Evolutionary conservation across 2,888 invertebrate species (phyloP), one percentile per base, ranked within the genome.

Genomic region (Phrixothrix hirtus): DNA sequence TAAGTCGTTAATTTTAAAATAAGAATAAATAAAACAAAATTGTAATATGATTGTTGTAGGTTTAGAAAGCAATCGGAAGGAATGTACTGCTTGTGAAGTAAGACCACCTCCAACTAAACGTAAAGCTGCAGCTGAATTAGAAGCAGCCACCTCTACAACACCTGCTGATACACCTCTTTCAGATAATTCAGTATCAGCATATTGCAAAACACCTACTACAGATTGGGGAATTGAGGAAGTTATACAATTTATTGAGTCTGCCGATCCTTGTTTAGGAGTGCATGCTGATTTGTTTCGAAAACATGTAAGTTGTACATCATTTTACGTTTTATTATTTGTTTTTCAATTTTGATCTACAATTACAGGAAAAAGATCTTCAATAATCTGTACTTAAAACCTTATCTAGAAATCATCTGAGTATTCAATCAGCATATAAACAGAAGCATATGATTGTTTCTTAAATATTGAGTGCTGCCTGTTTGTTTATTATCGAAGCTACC

Each of bases 161-260:
- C 75, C 75, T 53, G 77, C 71, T 58, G 77, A 73, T 62, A 77
- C 67, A 55, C 81, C 75, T 68, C 44, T 70, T n/a, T 62, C 70
- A 1, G 69, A 70, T 49, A 66, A 69, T 10, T 59, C 68, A 0
- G 57, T 63, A 7, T 65, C 72, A 35, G 68, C 75, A 47, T 71
- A 78, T 13, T 72, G 77, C 37, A 79, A 79, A 47, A 75, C 80
- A 25, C 83, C 83, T 44, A 90, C 92, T 14, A 83, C 83, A 13
- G 92, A 92, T 68, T 97, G 96, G 97, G 86, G 89, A 10, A 93
- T 95, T 14, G 95, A 96, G 70, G 94, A 96, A 72, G 96, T 96
- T 49, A 95, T 95, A 67, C 87, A 89, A 58, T 90, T 92, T 75
- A 94, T 97, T 58, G 88, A 88, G 48, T 85, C 87, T 52, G 86